phyloP scores from a whole-genome alignment of 2,113 vertebrate species.

The Nanorana parkeri region DNA sequence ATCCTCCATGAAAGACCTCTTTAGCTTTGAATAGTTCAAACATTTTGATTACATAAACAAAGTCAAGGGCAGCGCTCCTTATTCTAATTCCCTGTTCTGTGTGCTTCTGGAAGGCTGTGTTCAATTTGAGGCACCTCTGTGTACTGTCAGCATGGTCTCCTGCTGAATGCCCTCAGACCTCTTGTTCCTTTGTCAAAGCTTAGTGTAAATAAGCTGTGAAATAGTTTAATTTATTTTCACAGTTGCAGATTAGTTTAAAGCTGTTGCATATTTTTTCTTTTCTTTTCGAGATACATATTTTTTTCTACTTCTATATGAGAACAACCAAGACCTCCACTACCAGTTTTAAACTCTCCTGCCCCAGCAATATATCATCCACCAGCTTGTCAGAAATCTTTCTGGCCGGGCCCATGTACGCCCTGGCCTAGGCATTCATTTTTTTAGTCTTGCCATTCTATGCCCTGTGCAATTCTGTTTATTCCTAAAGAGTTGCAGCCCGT shows the following conservation, averaged over 20 bases:
- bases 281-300: too few species aligned
- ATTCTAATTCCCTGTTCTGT: neutral
- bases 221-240: neutral
- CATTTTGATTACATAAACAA: conserved; percentile 10
- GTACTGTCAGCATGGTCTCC: neutral
- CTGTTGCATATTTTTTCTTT: neutral
- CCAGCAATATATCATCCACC: too few species aligned
- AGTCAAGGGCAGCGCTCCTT: neutral
- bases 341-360: too few species aligned
- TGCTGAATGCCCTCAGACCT: neutral
- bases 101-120: too few species aligned
- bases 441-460: too few species aligned
- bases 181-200: neutral
- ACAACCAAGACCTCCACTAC: too few species aligned
- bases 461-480: too few species aligned
- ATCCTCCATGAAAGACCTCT: neutral
- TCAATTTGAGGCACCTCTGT: neutral
- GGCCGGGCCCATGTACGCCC: too few species aligned
- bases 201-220: neutral
- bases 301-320: neutral
- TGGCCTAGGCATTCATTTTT: too few species aligned
- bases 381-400: too few species aligned
- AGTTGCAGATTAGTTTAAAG: neutral
- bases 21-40: neutral
- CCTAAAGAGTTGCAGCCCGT: too few species aligned